phyloP scores from a whole-genome alignment of 2,113 vertebrate genomes.

The Pygoscelis adeliae region DNA sequence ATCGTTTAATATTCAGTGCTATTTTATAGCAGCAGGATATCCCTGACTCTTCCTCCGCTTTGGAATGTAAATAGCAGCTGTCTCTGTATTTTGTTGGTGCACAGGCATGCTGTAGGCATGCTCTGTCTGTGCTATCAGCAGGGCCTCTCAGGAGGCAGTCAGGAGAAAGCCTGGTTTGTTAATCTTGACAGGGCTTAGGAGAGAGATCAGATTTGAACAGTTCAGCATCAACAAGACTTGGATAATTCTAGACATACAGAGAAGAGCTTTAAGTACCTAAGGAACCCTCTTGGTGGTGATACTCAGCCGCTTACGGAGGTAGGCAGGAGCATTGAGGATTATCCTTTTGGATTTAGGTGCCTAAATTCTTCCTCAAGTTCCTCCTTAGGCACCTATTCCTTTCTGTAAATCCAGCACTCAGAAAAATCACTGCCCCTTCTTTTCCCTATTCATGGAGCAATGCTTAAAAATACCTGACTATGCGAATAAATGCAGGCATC shows the following conservation, averaged over 20 bases:
- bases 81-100: neutral
- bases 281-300: constrained; percentile 52
- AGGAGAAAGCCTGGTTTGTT: neutral
- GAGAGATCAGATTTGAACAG: constrained; percentile 37
- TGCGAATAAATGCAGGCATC: neutral
- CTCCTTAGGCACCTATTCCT: neutral
- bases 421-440: neutral
- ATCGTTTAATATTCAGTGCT: neutral
- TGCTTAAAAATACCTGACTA: neutral
- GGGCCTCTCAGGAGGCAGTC: constrained; percentile 5
- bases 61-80: constrained; percentile 41
- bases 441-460: neutral
- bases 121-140: constrained; percentile 21
- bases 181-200: constrained; percentile 43
- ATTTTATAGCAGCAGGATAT: constrained; percentile 34
- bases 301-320: neutral
- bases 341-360: constrained; percentile 39
- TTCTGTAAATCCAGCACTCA: neutral
- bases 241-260: constrained; percentile 11
- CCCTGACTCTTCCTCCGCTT: constrained; percentile 35
- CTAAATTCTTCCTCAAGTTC: neutral
- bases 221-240: constrained; percentile 11
- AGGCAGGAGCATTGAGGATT: neutral
- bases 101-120: neutral
- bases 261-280: constrained; percentile 18